A percentile compares a stretch with the other conserved stretches of the same genome.
phyloP scores from a whole-genome alignment of 2,888 invertebrate genomes.

The Lasioglossum zephyrum region DNA sequence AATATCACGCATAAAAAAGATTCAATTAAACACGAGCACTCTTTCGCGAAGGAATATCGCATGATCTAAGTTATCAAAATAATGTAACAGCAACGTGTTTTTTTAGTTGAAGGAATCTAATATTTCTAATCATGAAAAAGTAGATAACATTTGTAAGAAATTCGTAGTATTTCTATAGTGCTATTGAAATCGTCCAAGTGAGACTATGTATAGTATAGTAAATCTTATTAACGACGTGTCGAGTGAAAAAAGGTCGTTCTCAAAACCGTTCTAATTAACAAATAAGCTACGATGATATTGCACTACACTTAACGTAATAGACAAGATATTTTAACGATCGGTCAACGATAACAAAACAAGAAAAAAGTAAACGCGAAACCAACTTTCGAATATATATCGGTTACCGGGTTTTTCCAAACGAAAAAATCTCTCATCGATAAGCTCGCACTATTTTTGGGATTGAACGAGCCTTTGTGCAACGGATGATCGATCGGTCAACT shows the following conservation, averaged over 20 bases:
- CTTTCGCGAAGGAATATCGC: background rate
- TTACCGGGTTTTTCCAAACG: background rate
- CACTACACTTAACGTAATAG: slow-evolving; percentile 40
- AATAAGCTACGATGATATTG: slow-evolving; percentile 45
- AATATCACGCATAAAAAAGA: background rate
- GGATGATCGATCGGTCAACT: slow-evolving; percentile 29
- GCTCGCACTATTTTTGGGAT: slow-evolving; percentile 16
- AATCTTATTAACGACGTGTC: slow-evolving; percentile 38
- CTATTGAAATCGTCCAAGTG: slow-evolving; percentile 56
- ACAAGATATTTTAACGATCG: slow-evolving; percentile 38
- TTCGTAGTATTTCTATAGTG: slow-evolving; percentile 41
- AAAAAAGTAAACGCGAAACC: background rate
- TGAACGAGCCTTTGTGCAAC: background rate
- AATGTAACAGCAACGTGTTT: background rate
- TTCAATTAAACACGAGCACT: background rate
- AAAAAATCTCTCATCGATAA: background rate
- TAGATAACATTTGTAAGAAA: slow-evolving; percentile 41
- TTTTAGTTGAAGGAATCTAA: slow-evolving; percentile 30
- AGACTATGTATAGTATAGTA: slow-evolving; percentile 57
- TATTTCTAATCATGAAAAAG: slow-evolving; percentile 24
- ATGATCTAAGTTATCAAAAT: slow-evolving; percentile 12
- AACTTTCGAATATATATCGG: background rate
- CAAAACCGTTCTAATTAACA: slow-evolving; percentile 54
- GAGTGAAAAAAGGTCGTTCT: slow-evolving; percentile 37
- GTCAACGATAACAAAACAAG: slow-evolving; percentile 10